Conservation (phyloP, 1,140 invertebrate species). For the Phenacoccus solenopsis region DNA sequence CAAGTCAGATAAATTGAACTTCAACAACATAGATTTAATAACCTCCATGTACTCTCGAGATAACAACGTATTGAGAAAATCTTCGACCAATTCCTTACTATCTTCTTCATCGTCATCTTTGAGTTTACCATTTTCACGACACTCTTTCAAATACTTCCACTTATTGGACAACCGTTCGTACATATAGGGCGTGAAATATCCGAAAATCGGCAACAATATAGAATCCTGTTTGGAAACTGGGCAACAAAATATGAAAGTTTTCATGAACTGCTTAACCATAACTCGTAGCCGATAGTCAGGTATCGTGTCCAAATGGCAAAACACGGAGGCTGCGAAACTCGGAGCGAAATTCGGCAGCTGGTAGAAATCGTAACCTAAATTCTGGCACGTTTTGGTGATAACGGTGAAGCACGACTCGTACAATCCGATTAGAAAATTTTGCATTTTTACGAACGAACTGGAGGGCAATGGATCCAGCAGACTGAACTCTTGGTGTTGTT, state of each 20-base stretch:
- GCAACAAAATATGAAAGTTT: conserved; percentile 72
- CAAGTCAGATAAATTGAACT: background rate
- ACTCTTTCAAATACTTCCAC: conserved; percentile 61
- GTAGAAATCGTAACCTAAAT: conserved; percentile 23
- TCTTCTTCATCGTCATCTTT: conserved; percentile 56
- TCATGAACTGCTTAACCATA: conserved; percentile 69
- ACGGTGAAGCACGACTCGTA: conserved; percentile 18
- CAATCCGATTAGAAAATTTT: background rate
- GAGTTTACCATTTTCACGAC: conserved; percentile 56
- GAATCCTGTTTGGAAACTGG: conserved; percentile 58
- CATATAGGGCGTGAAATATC: conserved; percentile 57
- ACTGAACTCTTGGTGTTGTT: background rate
- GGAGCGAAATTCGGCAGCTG: conserved; percentile 24
- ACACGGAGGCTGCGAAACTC: conserved; percentile 26
- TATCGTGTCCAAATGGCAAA: conserved; percentile 37
- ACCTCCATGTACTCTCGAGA: conserved; percentile 77
- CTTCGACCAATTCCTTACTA: conserved; percentile 62
- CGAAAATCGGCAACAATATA: conserved; percentile 63
- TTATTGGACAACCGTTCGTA: conserved; percentile 50
- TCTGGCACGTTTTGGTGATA: conserved; percentile 17
- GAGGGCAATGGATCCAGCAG: background rate
- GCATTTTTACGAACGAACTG: background rate
- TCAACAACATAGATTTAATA: conserved; percentile 40
- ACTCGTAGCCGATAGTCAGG: conserved; percentile 74
- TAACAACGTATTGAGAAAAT: conserved; percentile 72